Base-by-base conservation (phyloP, 2,888 invertebrate species). In the Choristoneura rosaceana region DNA sequence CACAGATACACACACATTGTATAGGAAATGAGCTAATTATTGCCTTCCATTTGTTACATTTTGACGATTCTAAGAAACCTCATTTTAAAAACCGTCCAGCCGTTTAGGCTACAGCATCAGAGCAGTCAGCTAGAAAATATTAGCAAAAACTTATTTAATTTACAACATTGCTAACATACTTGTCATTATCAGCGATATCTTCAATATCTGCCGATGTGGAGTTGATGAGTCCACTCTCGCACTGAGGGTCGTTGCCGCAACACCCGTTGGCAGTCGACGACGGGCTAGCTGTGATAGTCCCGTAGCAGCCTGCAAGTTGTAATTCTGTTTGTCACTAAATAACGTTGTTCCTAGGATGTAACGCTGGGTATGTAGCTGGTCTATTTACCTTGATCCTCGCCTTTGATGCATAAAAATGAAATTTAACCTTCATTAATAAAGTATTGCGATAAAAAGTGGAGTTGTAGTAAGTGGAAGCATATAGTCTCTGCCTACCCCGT, bases 141-240 rank as follows among this genome's bases (percentile, higher is more conserved):
- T 1, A 25, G 25, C 25, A 25, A 25, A 25, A 25, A 25, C 25
- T 25, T 25, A 25, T 25, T 25, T 25, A 2, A 25, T 25, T 25
- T 25, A 25, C 25, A 25, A 25, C 25, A 25, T n/a, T 34, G 45
- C n/a, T 4, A n/a, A 77, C 84, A 83, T 75, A 91, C 91, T 83
- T 89, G 10, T 77, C 77, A 73, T 74, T 74, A 66, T 76, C 73
- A 2, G 74, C 83, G 9, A 96, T 88, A 83, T 96, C 96, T 87
- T 96, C 96, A 75, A 96, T 96, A 77, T 96, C 96, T 0, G 83
- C 81, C 4, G 75, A 12, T 8, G 58, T 62, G 3, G 82, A 74
- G 45, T 77, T 74, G 47, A 80, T 52, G 58, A 85, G 74, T n/a
- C 84, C 89, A 68, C 81, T 88, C 69, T 87, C 87, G 74, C 93